Percentiles rank a stretch among this genome's conserved stretches.
phyloP scores from a whole-genome alignment of 2,797 vertebrate genomes.

The Macropus fuliginosus region DNA sequence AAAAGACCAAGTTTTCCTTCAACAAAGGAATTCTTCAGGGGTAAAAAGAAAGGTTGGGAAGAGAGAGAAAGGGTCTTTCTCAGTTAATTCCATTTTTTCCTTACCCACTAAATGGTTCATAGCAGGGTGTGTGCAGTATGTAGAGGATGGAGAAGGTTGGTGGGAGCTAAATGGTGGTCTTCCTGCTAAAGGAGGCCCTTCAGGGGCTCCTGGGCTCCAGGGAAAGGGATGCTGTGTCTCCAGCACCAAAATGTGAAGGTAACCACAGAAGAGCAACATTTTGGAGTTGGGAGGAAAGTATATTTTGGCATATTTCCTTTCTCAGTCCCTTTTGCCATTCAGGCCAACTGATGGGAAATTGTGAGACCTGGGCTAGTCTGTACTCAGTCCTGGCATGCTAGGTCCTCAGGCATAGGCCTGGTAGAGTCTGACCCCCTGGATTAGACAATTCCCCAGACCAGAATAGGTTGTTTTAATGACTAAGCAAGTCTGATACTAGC shows the following conservation, averaged over 20 bases:
- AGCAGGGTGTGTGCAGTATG: not conserved
- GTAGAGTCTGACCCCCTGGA: not conserved
- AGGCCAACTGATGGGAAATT: not conserved
- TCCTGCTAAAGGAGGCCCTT: not conserved
- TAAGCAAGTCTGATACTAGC: not conserved
- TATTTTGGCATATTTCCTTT: not conserved
- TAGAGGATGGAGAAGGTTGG: not conserved
- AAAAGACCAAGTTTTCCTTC: not conserved
- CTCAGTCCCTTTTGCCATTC: not conserved
- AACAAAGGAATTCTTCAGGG: slow-evolving; percentile 24
- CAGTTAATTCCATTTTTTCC: not conserved
- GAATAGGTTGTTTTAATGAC: not conserved
- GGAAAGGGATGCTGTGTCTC: not conserved
- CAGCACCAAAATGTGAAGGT: not conserved
- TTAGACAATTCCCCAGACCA: not conserved
- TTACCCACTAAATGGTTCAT: not conserved
- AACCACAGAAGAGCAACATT: not conserved
- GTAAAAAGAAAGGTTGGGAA: not conserved
- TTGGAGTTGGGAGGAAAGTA: not conserved
- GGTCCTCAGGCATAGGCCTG: not conserved
- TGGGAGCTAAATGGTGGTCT: not conserved
- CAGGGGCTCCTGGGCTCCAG: too few species aligned
- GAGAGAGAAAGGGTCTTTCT: not conserved
- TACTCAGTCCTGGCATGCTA: not conserved
- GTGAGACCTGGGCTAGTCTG: not conserved